Conservation (phyloP, 2,113 vertebrate species). For the Prionailurus bengalensis region DNA sequence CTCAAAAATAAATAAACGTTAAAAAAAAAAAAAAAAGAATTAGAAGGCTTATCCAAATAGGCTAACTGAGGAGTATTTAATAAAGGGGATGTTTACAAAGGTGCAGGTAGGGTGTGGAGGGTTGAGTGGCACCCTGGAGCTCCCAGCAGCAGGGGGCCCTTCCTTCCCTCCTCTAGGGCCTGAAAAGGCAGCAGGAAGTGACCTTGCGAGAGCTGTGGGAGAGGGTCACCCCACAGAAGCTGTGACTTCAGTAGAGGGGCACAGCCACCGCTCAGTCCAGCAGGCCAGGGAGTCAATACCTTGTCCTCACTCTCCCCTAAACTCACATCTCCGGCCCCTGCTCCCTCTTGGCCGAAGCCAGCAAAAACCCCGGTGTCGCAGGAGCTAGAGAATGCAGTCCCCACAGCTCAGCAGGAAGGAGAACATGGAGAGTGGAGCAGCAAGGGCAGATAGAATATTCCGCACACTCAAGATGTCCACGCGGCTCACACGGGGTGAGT, state of each 20-base stretch:
- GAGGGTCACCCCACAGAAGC: not conserved
- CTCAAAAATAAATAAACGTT: too few relatives aligned
- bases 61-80: not conserved
- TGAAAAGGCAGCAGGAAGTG: not conserved
- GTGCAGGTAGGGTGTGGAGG: not conserved
- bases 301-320: not conserved
- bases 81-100: not conserved
- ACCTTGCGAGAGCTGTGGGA: too few relatives aligned
- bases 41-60: not conserved
- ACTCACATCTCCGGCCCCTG: not conserved
- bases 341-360: not conserved
- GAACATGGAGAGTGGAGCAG: rapidly evolving
- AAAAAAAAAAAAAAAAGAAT: not conserved
- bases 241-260: not conserved
- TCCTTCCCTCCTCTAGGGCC: not conserved
- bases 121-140: too few relatives aligned
- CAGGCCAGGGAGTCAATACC: not conserved
- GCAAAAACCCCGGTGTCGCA: not conserved
- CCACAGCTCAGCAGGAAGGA: not conserved
- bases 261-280: rapidly evolving
- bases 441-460: not conserved
- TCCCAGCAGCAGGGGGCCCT: too few relatives aligned
- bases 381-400: not conserved
- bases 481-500: not conserved
- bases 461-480: not conserved